Evolutionary conservation across 2,888 invertebrate species (phyloP).

Genomic region (Podabrus alpinus): DNA sequence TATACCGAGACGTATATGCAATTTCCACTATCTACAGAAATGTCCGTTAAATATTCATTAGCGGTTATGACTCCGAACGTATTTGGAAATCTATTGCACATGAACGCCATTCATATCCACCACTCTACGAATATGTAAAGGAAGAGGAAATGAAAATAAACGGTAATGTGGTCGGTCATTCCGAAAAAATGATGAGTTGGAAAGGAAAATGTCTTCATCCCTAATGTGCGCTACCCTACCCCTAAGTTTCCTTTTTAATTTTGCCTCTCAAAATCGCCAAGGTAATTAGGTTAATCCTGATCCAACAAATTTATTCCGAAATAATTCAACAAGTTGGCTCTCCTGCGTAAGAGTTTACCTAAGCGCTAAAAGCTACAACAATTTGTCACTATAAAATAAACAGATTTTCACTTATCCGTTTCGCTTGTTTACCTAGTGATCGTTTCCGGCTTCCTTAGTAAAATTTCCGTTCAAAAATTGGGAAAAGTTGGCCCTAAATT

Average conservation of each 20-base stretch:
- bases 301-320: not conserved
- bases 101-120: not conserved
- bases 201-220: not conserved
- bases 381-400: not conserved
- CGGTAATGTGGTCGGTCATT: not conserved
- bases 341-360: not conserved
- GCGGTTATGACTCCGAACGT: not conserved
- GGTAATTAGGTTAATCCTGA: not conserved
- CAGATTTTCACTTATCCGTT: not conserved
- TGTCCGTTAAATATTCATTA: conserved; percentile 4
- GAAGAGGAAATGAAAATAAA: not conserved
- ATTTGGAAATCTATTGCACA: not conserved
- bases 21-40: not conserved
- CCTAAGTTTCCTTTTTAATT: no score
- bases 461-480: not conserved
- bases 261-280: no score
- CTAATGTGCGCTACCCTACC: not conserved
- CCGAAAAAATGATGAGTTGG: not conserved
- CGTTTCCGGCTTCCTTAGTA: not conserved
- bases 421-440: not conserved
- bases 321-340: not conserved
- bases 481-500: not conserved
- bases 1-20: not conserved
- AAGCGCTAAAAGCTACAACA: not conserved
- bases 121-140: not conserved